Evolutionary conservation across 2,888 invertebrate species (phyloP), one percentile per base, ranked within the genome.

Genomic region (Copidosoma aretas): DNA sequence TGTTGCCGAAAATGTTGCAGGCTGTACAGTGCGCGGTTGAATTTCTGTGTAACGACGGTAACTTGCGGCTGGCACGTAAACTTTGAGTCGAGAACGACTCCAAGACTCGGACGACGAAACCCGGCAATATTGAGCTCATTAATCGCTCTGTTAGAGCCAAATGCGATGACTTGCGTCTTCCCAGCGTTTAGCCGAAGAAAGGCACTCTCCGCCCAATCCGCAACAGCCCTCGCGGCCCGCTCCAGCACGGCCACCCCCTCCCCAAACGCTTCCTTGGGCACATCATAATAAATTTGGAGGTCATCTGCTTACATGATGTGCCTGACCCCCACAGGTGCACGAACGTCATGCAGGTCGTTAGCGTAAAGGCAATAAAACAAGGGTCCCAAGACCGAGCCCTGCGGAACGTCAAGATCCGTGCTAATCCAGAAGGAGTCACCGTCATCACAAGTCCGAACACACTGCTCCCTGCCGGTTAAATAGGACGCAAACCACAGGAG

Each of bases 91-190:
- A 60, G 52, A 5, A 39, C 5, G 1, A 52, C 60, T 0, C 60
- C 60, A 51, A 60, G 32, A 14, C 43, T 51, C n/a, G n/a, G n/a
- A n/a, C 19, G 19, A 60, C 60, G n/a, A 24, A 60, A 51, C 52
- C n/a, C 19, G 1, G 1, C 12, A 22, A 14, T 43, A 10, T 53
- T 22, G n/a, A n/a, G n/a, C 10, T 10, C 17, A 15, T 22, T n/a
- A 1, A 39, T n/a, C n/a, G n/a, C n/a, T 25, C 22, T 10, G 10
- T 39, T 0, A n/a, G n/a, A n/a, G 15, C 51, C 52, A 22, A 39
- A 61, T 15, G 10, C 1, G 10, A 61, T 61, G 1, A 21, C 1
- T 12, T 53, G 19, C 22, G 53, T 53, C 22, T 53, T 61, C 8
- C 53, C 22, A 15, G 61, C 39, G 41, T 61, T 53, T 10, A 61